Evolutionary conservation across 2,888 invertebrate species (phyloP).

Genomic region (Celastrina argiolus): DNA sequence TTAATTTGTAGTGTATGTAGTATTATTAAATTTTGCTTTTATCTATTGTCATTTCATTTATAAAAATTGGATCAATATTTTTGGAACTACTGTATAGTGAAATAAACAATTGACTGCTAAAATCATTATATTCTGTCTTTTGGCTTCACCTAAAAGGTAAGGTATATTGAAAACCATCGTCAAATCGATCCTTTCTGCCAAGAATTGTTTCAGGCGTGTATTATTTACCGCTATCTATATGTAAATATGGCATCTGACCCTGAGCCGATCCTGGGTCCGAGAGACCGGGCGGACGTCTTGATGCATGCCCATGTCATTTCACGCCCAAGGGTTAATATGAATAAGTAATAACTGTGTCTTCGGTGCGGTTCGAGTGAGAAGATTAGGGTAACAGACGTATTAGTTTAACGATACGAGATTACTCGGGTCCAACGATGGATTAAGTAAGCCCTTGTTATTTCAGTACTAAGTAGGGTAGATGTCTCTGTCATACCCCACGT

Average conservation of each 20-base stretch:
- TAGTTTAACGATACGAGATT: slow-evolving; percentile 21
- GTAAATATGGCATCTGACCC: slow-evolving; percentile 1
- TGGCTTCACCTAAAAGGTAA: background rate
- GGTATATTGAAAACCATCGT: background rate
- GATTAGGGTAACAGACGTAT: slow-evolving; percentile 17
- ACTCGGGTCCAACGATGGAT: slow-evolving; percentile 9
- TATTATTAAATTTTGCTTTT: too few relatives aligned
- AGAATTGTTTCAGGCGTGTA: background rate
- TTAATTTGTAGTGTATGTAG: too few relatives aligned
- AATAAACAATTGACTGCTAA: too few relatives aligned
- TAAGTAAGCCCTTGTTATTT: slow-evolving; percentile 14
- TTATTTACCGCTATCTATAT: background rate
- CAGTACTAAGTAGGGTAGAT: background rate
- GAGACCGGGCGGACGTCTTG: background rate
- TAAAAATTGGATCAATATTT: too few relatives aligned
- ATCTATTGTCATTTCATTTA: too few relatives aligned
- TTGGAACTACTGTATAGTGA: too few relatives aligned
- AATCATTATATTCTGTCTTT: too few relatives aligned
- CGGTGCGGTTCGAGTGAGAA: slow-evolving; percentile 9
- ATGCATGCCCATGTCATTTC: slow-evolving; percentile 12
- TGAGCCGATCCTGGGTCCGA: background rate
- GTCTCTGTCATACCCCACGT: slow-evolving; percentile 4
- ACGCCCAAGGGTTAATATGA: slow-evolving; percentile 17
- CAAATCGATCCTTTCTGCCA: background rate
- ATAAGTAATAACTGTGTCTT: slow-evolving; percentile 17